Percentiles rank a stretch among this genome's conserved stretches.
Conservation (phyloP, 1,140 invertebrate genomes). For the Goniozus legneri region DNA sequence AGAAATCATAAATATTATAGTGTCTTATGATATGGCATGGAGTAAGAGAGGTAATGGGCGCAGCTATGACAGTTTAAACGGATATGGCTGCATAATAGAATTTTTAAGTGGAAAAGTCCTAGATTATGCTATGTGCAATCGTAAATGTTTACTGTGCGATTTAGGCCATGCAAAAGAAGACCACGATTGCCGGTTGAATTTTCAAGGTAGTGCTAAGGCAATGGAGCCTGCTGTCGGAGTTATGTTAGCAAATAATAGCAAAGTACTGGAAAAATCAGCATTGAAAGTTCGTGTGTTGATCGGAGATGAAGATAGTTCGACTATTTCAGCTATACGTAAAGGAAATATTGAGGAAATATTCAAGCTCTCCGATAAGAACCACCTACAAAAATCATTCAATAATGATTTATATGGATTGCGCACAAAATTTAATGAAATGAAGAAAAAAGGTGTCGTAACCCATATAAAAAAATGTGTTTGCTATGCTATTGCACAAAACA, state of each 20-base stretch:
- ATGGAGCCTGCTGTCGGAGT: constrained; percentile 1
- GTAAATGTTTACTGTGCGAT: constrained; percentile 3
- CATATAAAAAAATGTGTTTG: not conserved
- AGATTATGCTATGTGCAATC: not conserved
- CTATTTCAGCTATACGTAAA: not conserved
- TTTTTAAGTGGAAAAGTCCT: not conserved
- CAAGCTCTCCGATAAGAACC: not conserved
- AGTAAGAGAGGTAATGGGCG: constrained; percentile 1
- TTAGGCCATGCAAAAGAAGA: not conserved
- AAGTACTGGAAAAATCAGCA: not conserved
- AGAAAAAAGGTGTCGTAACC: not conserved
- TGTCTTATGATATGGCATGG: constrained; percentile 4
- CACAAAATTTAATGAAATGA: not conserved
- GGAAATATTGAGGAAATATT: not conserved
- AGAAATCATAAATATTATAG: constrained; percentile 2
- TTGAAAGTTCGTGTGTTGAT: not conserved
- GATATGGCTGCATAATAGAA: constrained; percentile 2
- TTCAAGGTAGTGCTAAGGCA: constrained; percentile 5
- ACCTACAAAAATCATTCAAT: not conserved
- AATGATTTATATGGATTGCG: not conserved
- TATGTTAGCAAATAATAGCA: not conserved
- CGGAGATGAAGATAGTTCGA: not conserved
- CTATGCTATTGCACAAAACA: not conserved
- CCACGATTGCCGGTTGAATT: constrained; percentile 5
- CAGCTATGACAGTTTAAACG: constrained; percentile 6